Evolutionary conservation across 92 coral and sea anemone genomes (phyloP).

Genomic region (Zoanthus sociatus): DNA sequence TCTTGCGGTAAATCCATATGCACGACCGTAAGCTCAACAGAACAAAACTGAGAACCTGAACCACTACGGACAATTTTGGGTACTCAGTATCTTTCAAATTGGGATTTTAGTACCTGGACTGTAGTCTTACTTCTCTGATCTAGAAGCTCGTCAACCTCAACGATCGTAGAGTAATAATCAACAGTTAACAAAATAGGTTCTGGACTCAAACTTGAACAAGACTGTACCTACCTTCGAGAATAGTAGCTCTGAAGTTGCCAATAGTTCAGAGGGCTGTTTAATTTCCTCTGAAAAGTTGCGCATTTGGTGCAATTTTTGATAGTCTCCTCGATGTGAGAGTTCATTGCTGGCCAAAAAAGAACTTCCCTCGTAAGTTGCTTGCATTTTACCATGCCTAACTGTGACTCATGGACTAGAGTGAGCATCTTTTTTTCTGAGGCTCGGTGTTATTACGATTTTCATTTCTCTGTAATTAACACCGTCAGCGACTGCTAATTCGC

Average conservation of each 20-base stretch:
- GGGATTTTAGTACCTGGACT: conserved; percentile 49
- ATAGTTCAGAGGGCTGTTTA: conserved; percentile 35
- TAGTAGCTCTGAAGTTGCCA: conserved; percentile 42
- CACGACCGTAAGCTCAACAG: no score
- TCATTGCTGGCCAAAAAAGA: conserved; percentile 56
- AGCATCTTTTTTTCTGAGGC: conserved; percentile 50
- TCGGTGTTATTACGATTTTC: conserved; percentile 55
- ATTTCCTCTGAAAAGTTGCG: conserved; percentile 38
- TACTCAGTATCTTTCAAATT: conserved; percentile 54
- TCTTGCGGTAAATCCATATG: no score
- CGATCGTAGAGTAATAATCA: conserved; percentile 52
- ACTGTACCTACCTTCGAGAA: conserved; percentile 50
- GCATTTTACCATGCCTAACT: conserved; percentile 44
- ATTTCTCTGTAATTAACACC: conserved; percentile 61
- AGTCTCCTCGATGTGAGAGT: conserved; percentile 56
- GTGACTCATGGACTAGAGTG: conserved; percentile 52
- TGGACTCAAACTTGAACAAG: conserved; percentile 45
- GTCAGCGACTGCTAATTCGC: conserved; percentile 60
- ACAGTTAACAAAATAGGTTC: conserved; percentile 47
- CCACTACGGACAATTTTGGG: not conserved
- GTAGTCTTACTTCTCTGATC: conserved; percentile 28
- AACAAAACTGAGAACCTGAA: no score
- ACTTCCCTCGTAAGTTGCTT: conserved; percentile 53
- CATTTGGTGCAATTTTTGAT: conserved; percentile 53
- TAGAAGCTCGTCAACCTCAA: conserved; percentile 57